These are phyloP conservation scores for Schrankia costaestrigalis DNA, from an alignment of 2,888 invertebrate genomes.

Conservation along the genomic window DNA sequence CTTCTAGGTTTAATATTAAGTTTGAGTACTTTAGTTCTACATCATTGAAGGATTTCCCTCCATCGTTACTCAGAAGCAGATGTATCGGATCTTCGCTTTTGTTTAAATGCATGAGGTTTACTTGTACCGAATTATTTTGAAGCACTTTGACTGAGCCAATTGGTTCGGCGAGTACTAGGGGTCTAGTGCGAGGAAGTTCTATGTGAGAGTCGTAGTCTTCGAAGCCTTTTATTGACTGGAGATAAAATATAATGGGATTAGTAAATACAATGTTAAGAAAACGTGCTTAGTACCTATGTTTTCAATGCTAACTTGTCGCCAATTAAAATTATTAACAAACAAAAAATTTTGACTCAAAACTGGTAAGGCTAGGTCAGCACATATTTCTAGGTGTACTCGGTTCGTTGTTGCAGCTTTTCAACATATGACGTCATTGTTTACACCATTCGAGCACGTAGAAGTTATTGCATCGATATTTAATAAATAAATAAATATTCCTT, in stretches of 20 bases:
- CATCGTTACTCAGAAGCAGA: constrained; percentile 63
- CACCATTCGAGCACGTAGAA: too few species aligned
- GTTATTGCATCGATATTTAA: too few species aligned
- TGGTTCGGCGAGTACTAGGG: constrained; percentile 61
- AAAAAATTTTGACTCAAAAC: too few species aligned
- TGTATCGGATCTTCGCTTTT: constrained; percentile 62
- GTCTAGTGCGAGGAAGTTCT: constrained; percentile 38
- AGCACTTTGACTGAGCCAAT: constrained; percentile 71
- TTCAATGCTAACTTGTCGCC: too few species aligned
- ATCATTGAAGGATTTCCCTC: constrained; percentile 59
- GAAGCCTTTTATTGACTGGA: constrained; percentile 33
- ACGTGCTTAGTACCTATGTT: too few species aligned
- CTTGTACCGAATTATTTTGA: constrained; percentile 73
- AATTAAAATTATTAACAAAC: too few species aligned
- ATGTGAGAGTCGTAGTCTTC: constrained; percentile 36
- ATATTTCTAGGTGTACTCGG: too few species aligned
- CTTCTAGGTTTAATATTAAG: constrained; percentile 64
- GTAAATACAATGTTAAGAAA: too few species aligned
- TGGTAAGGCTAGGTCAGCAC: too few species aligned
- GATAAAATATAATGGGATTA: background rate
- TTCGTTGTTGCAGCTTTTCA: too few species aligned
- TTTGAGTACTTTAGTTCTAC: constrained; percentile 64
- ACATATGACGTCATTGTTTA: too few species aligned
- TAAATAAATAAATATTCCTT: too few species aligned
- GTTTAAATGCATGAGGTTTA: constrained; percentile 64